Evolutionary conservation across 2,888 invertebrate species (phyloP).

Genomic region (Rotaria sp.): DNA sequence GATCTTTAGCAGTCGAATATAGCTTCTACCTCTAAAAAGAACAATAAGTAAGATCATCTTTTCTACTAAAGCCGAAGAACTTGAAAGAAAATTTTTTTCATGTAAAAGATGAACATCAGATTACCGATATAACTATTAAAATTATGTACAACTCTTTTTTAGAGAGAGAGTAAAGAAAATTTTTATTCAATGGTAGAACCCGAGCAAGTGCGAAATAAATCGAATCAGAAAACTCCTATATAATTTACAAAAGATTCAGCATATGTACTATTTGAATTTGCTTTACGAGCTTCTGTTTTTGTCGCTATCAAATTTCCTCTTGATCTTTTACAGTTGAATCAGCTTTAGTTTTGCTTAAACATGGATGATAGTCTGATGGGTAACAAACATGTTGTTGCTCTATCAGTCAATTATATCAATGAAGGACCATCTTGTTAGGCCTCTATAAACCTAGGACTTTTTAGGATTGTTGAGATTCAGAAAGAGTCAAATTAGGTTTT

Average conservation of each 20-base stretch:
- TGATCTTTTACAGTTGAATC: neutral
- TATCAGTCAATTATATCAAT: neutral
- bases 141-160: neutral
- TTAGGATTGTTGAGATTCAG: neutral
- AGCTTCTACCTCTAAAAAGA: too few species aligned
- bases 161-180: neutral
- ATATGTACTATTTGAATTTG: neutral
- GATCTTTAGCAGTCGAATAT: too few species aligned
- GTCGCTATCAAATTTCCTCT: neutral
- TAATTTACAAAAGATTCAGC: neutral
- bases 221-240: neutral
- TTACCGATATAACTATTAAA: neutral
- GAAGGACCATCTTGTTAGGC: neutral
- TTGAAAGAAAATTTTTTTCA: neutral
- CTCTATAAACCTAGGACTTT: neutral
- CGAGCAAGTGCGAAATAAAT: neutral
- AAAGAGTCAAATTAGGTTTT: neutral
- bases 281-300: neutral
- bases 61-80: neutral
- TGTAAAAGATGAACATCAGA: neutral
- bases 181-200: neutral
- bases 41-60: neutral
- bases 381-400: neutral
- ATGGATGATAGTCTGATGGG: neutral
- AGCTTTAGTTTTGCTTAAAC: neutral